These are phyloP conservation scores for Pao palembangensis DNA, from an alignment of 2,113 vertebrate genomes.

Conservation along the genomic window DNA sequence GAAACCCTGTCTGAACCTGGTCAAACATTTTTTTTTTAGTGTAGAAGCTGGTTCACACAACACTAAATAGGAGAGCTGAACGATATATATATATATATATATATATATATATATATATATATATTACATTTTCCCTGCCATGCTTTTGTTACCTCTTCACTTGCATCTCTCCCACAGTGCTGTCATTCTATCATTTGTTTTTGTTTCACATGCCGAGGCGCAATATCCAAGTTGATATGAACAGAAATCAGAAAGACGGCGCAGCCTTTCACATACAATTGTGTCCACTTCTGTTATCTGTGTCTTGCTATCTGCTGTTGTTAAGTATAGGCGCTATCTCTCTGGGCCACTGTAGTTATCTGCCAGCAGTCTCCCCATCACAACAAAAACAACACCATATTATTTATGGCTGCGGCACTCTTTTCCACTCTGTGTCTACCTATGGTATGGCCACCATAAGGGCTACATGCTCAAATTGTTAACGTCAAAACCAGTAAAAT, in stretches of 20 bases:
- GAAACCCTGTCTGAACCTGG: too few relatives aligned
- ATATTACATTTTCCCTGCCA: too few relatives aligned
- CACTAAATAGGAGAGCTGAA: slow-evolving; percentile 31
- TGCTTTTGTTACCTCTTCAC: slow-evolving; percentile 24
- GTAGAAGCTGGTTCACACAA: background rate
- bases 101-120: too few relatives aligned
- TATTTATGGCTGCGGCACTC: background rate
- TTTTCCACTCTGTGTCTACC: too few relatives aligned
- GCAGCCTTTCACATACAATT: slow-evolving; percentile 49
- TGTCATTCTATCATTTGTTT: slow-evolving; percentile 52
- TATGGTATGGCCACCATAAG: too few relatives aligned
- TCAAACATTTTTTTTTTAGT: background rate
- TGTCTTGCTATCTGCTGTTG: slow-evolving; percentile 33
- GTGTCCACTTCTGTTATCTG: slow-evolving; percentile 50
- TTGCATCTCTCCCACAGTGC: slow-evolving; percentile 23
- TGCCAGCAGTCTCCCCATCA: slow-evolving; percentile 35
- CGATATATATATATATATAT: too few relatives aligned
- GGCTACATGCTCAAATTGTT: too few relatives aligned
- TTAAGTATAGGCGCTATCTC: slow-evolving; percentile 23
- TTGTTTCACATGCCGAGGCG: slow-evolving; percentile 53
- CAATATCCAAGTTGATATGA: slow-evolving; percentile 62
- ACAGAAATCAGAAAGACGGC: slow-evolving; percentile 56
- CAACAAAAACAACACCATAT: background rate
- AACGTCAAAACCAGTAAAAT: too few relatives aligned
- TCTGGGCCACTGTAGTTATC: slow-evolving; percentile 4